Evolutionary conservation across 2,888 invertebrate species (phyloP), one percentile per base, ranked within the genome.

Genomic region (Meiosimyza platycephala): DNA sequence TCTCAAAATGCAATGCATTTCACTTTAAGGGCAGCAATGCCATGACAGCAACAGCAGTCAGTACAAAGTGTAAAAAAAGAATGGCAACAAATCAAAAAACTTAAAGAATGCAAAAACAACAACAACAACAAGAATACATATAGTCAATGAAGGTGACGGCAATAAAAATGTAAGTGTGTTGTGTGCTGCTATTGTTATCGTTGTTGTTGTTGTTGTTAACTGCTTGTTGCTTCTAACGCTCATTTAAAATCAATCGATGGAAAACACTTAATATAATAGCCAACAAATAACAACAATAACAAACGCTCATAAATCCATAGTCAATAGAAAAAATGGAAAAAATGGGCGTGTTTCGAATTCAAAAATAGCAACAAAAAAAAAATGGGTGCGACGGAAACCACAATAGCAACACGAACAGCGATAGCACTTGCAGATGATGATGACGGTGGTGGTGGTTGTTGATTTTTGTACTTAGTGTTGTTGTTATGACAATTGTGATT

Each of bases 231-330:
- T 63, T 48, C 70, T 63, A 54, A 40, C 70, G 40, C 54, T 70
- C 40, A 70, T 63, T 52, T 22, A 48, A 70, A 52, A 70, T 54
- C 70, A 54, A 52, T 70, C 63, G 70, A 52, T 50, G 48, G 12
- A 47, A 59, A 57, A n/a, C 50, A 69, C 50, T 69, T 18, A 59
- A 57, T 40, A 40, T 40, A 40, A 40, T 40, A 40, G 40, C 59
- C 22, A 66, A 22, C 57, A 54, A 70, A 70, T 6, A 52, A 16
- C 47, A 40, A 52, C 22, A 48, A 50, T 3, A 40, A 40, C 40
- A 1, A 40, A 40, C 9, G 6, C 9, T 40, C 40, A 40, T 40
- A 40, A 57, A 55, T 40, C 48, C 28, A 62, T 16, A 40, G n/a
- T n/a, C 12, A 16, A 67, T 55, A 66, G 40, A 40, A 40, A 40